Percentiles rank a stretch among this genome's conserved stretches.
Evolutionary conservation across 2,797 vertebrate species (phyloP).

Genomic region (Tapera naevia): DNA sequence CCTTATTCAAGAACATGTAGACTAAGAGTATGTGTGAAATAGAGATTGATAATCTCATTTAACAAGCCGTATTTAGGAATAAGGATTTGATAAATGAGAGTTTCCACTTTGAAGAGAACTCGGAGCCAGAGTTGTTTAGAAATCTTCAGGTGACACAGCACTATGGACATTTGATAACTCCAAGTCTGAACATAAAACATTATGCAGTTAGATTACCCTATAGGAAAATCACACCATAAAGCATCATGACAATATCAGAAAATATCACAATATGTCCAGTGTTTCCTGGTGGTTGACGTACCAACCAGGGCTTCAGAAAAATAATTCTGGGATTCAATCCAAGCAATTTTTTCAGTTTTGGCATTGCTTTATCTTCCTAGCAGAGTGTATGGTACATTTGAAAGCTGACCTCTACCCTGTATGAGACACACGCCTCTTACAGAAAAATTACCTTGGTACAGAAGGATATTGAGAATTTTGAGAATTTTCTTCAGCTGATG

Average conservation of each 20-base stretch:
- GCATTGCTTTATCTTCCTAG: not conserved
- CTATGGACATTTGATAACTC: not conserved
- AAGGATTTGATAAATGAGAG: not conserved
- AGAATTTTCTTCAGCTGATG: not conserved
- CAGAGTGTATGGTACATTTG: not conserved
- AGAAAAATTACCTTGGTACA: not conserved
- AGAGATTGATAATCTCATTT: slow-evolving; percentile 2
- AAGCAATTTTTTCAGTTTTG: not conserved
- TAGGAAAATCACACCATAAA: not conserved
- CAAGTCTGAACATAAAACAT: not conserved
- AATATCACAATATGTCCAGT: not conserved
- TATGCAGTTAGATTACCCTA: not conserved
- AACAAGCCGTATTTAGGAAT: not conserved
- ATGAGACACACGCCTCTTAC: not conserved
- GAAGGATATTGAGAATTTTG: not conserved
- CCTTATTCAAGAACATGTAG: not conserved
- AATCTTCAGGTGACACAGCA: not conserved
- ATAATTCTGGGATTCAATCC: too few species aligned
- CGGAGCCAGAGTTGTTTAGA: not conserved
- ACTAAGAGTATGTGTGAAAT: not conserved
- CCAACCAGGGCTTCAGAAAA: not conserved
- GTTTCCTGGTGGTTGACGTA: not conserved
- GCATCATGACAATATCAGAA: not conserved
- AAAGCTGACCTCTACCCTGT: not conserved
- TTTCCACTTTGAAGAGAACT: not conserved